Percentiles rank a stretch among this genome's conserved stretches.
Evolutionary conservation across 2,113 vertebrate species (phyloP).

Genomic region (Sisor rabdophorus): DNA sequence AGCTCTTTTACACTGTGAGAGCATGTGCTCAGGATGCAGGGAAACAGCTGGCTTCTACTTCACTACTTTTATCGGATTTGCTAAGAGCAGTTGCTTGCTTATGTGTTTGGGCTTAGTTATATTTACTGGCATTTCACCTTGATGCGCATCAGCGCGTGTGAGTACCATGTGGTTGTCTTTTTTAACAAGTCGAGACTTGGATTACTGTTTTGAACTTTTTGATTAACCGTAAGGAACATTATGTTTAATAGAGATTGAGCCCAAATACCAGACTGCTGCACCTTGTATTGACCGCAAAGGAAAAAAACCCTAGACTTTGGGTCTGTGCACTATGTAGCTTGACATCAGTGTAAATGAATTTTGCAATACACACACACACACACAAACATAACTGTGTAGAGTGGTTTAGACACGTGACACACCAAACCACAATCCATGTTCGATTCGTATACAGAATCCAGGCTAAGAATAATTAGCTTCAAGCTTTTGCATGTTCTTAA

Average conservation of each 20-base stretch:
- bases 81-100: constrained; percentile 21
- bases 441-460: neutral
- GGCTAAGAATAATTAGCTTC: neutral
- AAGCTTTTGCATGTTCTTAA: constrained; percentile 4
- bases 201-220: constrained; percentile 22
- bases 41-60: constrained; percentile 1
- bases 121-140: too few species aligned
- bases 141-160: too few species aligned
- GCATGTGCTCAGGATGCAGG: constrained; percentile 41
- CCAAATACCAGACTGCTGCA: constrained; percentile 27
- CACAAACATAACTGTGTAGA: constrained; percentile 11
- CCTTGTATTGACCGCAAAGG: neutral
- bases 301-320: neutral
- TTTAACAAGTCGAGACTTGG: constrained; percentile 8
- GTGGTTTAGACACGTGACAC: neutral
- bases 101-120: neutral
- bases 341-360: constrained; percentile 16
- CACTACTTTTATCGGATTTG: constrained; percentile 17
- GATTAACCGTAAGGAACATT: constrained; percentile 12
- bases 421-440: neutral
- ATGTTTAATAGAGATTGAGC: constrained; percentile 11
- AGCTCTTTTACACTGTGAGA: constrained; percentile 94
- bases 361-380: neutral
- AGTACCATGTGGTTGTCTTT: neutral
- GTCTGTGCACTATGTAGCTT: constrained; percentile 27